A percentile compares a stretch with the other conserved stretches of the same genome.
phyloP scores from a whole-genome alignment of 1,140 invertebrate genomes.

The Pissodes strobi region DNA sequence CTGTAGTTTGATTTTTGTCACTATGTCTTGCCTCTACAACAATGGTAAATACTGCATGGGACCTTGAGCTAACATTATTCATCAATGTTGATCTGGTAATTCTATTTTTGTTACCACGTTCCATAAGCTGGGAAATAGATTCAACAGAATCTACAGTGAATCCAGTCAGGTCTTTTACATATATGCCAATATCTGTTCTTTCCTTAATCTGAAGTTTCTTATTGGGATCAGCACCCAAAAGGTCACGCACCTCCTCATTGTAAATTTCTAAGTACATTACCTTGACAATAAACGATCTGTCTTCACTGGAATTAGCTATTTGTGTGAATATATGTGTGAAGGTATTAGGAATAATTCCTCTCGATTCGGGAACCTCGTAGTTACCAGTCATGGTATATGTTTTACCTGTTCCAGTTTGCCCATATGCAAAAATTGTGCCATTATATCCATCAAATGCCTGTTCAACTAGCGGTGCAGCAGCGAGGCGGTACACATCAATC shows the following conservation, averaged over 20 bases:
- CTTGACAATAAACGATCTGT: slow-evolving; percentile 86
- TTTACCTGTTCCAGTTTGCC: slow-evolving; percentile 96
- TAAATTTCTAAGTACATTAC: slow-evolving; percentile 96
- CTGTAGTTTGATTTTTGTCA: slow-evolving; percentile 73
- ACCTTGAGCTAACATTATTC: slow-evolving; percentile 97
- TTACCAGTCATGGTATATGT: slow-evolving; percentile 95
- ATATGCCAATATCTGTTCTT: slow-evolving; percentile 87
- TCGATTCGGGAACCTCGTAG: slow-evolving; percentile 77
- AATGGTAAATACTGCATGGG: slow-evolving; percentile 98
- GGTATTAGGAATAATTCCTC: slow-evolving; percentile 94
- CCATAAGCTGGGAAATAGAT: slow-evolving; percentile 91
- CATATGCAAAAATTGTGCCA: slow-evolving; percentile 96
- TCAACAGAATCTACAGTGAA: slow-evolving; percentile 85
- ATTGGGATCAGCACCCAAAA: slow-evolving; percentile 77
- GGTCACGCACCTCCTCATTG: slow-evolving; percentile 92
- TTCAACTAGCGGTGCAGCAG: slow-evolving; percentile 90
- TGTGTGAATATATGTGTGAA: slow-evolving; percentile 97
- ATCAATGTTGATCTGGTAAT: slow-evolving; percentile 90
- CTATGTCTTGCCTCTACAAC: slow-evolving; percentile 92
- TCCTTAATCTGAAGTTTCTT: slow-evolving; percentile 75
- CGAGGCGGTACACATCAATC: slow-evolving; percentile 92
- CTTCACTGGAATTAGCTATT: slow-evolving; percentile 77
- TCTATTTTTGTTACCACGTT: slow-evolving; percentile 86
- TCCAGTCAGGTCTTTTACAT: slow-evolving; percentile 88
- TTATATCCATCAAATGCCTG: slow-evolving; percentile 95